phyloP scores from a whole-genome alignment of 2,888 invertebrate species.

The Teleiodes luculella region DNA sequence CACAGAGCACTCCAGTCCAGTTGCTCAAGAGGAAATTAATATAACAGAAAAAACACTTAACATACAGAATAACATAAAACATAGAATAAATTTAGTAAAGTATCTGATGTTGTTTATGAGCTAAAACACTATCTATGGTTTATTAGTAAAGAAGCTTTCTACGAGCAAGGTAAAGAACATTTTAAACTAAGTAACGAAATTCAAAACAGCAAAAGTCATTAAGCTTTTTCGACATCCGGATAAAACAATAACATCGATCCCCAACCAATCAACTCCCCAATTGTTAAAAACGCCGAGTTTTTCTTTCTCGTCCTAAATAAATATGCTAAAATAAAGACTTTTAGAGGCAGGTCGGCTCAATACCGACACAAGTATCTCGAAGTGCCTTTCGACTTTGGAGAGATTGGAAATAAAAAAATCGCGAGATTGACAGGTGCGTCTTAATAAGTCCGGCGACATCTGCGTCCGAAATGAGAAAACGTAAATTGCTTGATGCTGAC shows the following conservation, averaged over 20 bases:
- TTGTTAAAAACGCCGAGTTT: conserved; percentile 49
- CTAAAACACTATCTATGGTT: no score
- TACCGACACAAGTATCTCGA: conserved; percentile 50
- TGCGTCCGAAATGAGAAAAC: conserved; percentile 72
- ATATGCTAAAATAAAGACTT: conserved; percentile 61
- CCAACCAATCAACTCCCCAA: conserved; percentile 52
- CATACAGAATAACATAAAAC: no score
- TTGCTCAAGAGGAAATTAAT: no score
- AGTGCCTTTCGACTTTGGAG: conserved; percentile 41
- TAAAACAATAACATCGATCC: conserved; percentile 15
- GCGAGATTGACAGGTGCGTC: conserved; percentile 77
- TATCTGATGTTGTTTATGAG: no score
- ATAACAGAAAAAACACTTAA: no score
- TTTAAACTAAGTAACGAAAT: not conserved
- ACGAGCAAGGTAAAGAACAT: no score
- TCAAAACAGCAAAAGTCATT: not conserved
- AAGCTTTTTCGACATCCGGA: not conserved
- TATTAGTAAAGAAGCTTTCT: no score
- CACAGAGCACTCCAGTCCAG: no score
- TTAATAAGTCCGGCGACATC: conserved; percentile 73
- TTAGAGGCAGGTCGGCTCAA: conserved; percentile 42
- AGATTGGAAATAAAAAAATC: conserved; percentile 64
- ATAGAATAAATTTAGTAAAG: no score
- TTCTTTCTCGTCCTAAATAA: conserved; percentile 52
- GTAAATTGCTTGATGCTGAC: conserved; percentile 64